These are phyloP conservation scores for Philonicus albiceps DNA, from an alignment of 2,888 invertebrate species.

Conservation along the genomic window DNA sequence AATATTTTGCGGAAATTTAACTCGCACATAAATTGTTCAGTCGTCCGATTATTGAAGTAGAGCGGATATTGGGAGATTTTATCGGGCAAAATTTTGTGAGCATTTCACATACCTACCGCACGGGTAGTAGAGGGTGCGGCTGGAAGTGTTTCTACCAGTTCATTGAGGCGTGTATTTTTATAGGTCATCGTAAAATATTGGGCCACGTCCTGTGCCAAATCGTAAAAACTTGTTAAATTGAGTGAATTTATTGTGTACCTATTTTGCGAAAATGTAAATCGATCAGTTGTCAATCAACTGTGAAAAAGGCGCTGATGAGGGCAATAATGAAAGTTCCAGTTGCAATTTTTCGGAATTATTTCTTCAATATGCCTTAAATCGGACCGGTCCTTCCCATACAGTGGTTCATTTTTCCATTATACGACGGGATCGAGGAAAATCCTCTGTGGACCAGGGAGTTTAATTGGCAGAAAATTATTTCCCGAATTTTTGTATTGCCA, in stretches of 20 bases:
- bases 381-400: neutral
- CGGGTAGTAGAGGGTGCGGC: slow-evolving; percentile 1
- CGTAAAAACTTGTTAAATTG: slow-evolving; percentile 38
- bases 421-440: neutral
- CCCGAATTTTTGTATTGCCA: neutral
- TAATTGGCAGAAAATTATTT: neutral
- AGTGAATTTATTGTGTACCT: slow-evolving; percentile 22
- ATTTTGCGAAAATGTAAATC: slow-evolving; percentile 18
- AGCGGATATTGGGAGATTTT: slow-evolving; percentile 41
- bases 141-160: slow-evolving; percentile 15
- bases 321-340: neutral
- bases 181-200: slow-evolving; percentile 37
- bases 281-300: slow-evolving; percentile 34
- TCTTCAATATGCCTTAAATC: neutral
- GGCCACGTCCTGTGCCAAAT: slow-evolving; percentile 20
- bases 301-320: neutral
- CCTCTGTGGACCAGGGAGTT: neutral
- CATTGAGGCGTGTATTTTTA: slow-evolving; percentile 35
- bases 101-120: slow-evolving; percentile 23
- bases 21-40: slow-evolving; percentile 38
- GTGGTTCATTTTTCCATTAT: neutral
- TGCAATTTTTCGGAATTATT: neutral
- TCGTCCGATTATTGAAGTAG: slow-evolving; percentile 39
- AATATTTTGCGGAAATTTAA: slow-evolving; percentile 42
- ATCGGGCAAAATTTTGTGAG: slow-evolving; percentile 32